Percentiles rank a stretch among this genome's conserved stretches.
Conservation (phyloP, 1,140 invertebrate genomes). For the Rhyzopertha dominica region DNA sequence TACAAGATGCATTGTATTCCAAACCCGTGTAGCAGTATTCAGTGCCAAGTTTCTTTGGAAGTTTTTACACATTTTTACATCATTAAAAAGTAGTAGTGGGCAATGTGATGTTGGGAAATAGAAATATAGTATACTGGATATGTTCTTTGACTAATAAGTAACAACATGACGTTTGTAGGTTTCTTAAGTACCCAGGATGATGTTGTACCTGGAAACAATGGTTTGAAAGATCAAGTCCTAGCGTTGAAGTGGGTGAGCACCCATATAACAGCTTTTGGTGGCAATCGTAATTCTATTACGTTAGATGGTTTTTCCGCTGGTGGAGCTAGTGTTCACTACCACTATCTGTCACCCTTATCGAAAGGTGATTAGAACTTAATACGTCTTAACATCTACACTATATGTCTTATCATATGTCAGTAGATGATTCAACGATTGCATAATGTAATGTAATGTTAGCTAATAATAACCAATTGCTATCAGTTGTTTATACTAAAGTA, state of each 20-base stretch:
- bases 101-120: neutral
- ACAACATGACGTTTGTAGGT: conserved; percentile 40
- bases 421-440: too few species aligned
- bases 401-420: too few species aligned
- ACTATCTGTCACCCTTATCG: conserved; percentile 53
- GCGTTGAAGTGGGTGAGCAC: conserved; percentile 57
- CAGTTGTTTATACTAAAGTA: too few species aligned
- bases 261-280: conserved; percentile 52
- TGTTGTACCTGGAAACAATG: conserved; percentile 54
- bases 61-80: too few species aligned
- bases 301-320: conserved; percentile 52
- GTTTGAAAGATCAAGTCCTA: conserved; percentile 57
- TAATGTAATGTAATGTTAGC: too few species aligned
- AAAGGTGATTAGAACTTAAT: conserved; percentile 42
- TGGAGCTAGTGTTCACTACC: conserved; percentile 55
- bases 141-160: neutral
- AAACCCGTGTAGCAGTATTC: too few species aligned
- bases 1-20: too few species aligned
- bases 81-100: too few species aligned
- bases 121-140: neutral
- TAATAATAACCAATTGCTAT: too few species aligned
- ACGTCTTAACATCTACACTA: too few species aligned
- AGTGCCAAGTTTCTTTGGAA: too few species aligned
- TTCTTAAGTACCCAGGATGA: conserved; percentile 55
- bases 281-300: conserved; percentile 50